Evolutionary conservation across 2,113 vertebrate species (phyloP).

Genomic region (Genyomyrus donnyi): DNA sequence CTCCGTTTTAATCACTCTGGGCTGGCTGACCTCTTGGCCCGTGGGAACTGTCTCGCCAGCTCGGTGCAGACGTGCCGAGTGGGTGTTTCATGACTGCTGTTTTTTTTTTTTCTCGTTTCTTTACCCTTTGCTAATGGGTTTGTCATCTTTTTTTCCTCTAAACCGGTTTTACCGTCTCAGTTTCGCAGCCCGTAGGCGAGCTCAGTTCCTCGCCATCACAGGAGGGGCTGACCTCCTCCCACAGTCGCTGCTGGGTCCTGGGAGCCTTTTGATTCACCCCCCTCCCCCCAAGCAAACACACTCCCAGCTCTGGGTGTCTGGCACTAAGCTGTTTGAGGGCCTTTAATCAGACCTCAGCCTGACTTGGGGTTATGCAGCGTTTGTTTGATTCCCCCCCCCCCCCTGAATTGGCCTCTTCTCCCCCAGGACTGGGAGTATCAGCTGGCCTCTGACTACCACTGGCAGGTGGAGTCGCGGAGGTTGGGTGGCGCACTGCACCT

Average conservation of each 20-base stretch:
- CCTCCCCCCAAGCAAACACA: background rate
- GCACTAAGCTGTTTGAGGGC: background rate
- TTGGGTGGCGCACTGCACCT: slow-evolving; percentile 61
- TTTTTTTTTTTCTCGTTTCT: background rate
- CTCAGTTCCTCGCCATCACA: background rate
- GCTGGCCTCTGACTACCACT: slow-evolving; percentile 81
- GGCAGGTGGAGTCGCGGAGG: slow-evolving; percentile 67
- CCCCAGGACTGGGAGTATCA: slow-evolving; percentile 89
- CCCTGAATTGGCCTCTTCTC: background rate
- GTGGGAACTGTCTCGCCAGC: background rate
- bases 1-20: background rate
- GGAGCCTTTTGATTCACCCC: background rate
- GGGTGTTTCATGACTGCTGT: background rate
- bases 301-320: background rate
- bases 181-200: background rate
- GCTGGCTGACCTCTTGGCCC: background rate
- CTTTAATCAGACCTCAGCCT: background rate
- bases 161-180: background rate
- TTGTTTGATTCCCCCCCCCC: background rate
- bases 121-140: background rate
- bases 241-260: background rate
- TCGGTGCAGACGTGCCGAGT: background rate
- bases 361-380: background rate
- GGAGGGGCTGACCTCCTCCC: background rate
- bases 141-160: background rate